Evolutionary conservation across 2,888 invertebrate species (phyloP), one percentile per base, ranked within the genome.

Genomic region (Acleris holmiana): DNA sequence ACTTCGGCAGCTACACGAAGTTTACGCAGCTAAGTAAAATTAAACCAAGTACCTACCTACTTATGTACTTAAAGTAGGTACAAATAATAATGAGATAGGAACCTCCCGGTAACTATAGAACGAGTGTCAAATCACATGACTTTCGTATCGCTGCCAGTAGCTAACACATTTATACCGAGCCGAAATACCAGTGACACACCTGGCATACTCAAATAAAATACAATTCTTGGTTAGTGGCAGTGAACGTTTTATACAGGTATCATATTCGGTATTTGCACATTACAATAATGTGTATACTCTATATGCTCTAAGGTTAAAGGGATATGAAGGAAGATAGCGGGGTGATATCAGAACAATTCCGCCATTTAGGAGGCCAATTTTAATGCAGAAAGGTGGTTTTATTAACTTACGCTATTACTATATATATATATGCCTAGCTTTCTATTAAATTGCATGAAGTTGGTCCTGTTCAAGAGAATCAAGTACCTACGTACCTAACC

Each of bases 231-330:
- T 35, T 35, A 35, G 35, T 35, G 35, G 35, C 35, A 35, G 13
- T 35, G 35, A 35, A 35, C 4, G 35, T 35, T 10, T 13, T 21
- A 44, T 55, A 47, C 47, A 59, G 35, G 58, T 41, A 57, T 56
- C 29, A 29, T 57, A 64, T 58, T 59, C 17, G 21, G 48, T 64
- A 64, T 64, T 64, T 64, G 58, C 64, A 29, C 54, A 56, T 44
- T 53, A 53, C 53, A 68, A 68, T 72, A 71, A 72, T 71, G 70
- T 76, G 70, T 76, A 75, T 68, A 69, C 72, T 67, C 59, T 72
- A 69, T 72, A 72, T 65, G 71, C 60, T 68, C 68, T 61, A 23
- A 60, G 57, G 70, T 61, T 67, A 66, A 23, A 19, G 56, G 66
- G 50, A 41, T 66, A 67, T 58, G 70, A 66, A 66, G 71, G 4